Percentiles rank a stretch among this genome's conserved stretches.
phyloP scores from a whole-genome alignment of 2,888 invertebrate species.

The Mellilla xanthometata region DNA sequence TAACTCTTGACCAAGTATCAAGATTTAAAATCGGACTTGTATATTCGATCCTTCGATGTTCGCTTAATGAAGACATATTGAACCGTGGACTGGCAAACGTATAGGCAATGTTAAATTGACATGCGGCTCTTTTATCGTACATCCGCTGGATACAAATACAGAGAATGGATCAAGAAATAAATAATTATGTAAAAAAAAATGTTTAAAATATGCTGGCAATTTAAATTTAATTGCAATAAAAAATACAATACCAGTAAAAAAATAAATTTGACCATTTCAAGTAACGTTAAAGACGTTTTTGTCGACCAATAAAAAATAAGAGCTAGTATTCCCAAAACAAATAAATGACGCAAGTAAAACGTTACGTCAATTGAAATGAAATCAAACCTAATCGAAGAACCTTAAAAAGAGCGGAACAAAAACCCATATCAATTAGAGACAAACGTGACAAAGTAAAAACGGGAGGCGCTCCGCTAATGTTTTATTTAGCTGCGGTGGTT shows the following conservation, averaged over 20 bases:
- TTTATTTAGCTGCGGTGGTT: slow-evolving; percentile 62
- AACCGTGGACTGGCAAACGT: slow-evolving; percentile 66
- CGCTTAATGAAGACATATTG: slow-evolving; percentile 82
- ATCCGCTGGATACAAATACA: slow-evolving; percentile 37
- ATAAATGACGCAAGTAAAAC: too few species aligned
- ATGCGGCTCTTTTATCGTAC: slow-evolving; percentile 65
- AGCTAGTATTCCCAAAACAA: too few species aligned
- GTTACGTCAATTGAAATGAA: neutral
- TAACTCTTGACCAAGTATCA: slow-evolving; percentile 64
- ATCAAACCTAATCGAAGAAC: too few species aligned
- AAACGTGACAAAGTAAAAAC: slow-evolving; percentile 56
- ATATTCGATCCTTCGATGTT: slow-evolving; percentile 74
- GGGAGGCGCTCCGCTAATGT: slow-evolving; percentile 62
- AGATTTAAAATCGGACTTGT: slow-evolving; percentile 73
- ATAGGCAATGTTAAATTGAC: slow-evolving; percentile 78
- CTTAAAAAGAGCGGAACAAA: slow-evolving; percentile 49
- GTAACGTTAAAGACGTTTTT: too few species aligned
- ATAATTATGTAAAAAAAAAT: slow-evolving; percentile 9
- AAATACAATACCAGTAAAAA: too few species aligned
- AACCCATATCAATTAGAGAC: slow-evolving; percentile 73
- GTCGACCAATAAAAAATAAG: too few species aligned
- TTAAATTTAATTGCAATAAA: too few species aligned
- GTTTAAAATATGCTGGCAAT: too few species aligned
- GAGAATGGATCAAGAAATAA: slow-evolving; percentile 17
- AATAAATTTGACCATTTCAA: too few species aligned